These are phyloP conservation scores for Antheraea pernyi DNA, from an alignment of 1,140 invertebrate genomes.

Conservation along the genomic window DNA sequence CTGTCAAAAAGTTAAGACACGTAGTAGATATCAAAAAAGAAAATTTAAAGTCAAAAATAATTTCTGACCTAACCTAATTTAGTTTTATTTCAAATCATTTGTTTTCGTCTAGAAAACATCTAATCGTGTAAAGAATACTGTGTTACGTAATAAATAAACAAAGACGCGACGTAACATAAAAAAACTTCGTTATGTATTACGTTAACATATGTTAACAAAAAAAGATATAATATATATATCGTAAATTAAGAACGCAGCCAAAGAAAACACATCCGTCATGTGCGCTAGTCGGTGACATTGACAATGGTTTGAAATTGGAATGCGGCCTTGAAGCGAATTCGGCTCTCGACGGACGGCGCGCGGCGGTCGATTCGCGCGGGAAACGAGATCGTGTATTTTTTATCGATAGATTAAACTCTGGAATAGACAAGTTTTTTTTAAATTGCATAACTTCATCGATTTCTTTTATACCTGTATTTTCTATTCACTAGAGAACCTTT, in stretches of 20 bases:
- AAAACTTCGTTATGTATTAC: not conserved
- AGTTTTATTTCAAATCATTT: too few relatives aligned
- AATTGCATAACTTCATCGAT: not conserved
- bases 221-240: slow-evolving; percentile 2
- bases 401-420: slow-evolving; percentile 57
- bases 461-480: not conserved
- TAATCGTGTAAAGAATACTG: not conserved
- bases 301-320: slow-evolving; percentile 71
- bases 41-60: too few relatives aligned
- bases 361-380: slow-evolving; percentile 54
- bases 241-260: slow-evolving; percentile 32
- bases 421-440: slow-evolving; percentile 36
- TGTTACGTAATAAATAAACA: not conserved
- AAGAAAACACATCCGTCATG: slow-evolving; percentile 60
- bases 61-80: too few relatives aligned
- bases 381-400: slow-evolving; percentile 60
- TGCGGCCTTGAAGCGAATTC: slow-evolving; percentile 71
- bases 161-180: not conserved
- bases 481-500: too few relatives aligned
- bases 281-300: slow-evolving; percentile 57
- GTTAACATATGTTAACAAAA: slow-evolving; percentile 5
- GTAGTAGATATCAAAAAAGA: too few relatives aligned
- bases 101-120: too few relatives aligned
- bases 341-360: slow-evolving; percentile 49
- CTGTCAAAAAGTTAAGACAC: too few relatives aligned